Base-by-base conservation (phyloP, 2,113 vertebrate genomes). In the Tamias sibiricus region DNA sequence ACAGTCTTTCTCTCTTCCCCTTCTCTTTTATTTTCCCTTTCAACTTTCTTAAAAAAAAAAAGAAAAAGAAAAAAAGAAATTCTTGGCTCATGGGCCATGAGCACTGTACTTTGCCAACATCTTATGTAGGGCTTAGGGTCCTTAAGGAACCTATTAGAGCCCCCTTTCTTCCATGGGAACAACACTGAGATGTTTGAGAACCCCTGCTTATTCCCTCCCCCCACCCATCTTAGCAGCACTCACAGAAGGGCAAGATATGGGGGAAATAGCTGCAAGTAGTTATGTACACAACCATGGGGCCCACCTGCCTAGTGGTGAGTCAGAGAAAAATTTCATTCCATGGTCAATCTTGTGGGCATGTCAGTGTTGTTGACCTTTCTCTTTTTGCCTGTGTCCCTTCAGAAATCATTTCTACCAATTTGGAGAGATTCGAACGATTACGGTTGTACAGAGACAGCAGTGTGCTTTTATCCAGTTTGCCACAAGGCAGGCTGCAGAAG, bases 371-470 rank as follows among this genome's bases (percentile, higher is more conserved):
- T 90, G 3, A 91, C 54, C 26, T 0, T 0, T 74, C 52, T 80
- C 81, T 68, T 47, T 74, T 20, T 85, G 32, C 42, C 87, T 40
- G 2, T 69, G 17, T 66, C 8, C 8, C 1, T 17, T 1, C 96
- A 99, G 99, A 98, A 99, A 99, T 98, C 99, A 99, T 96, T 99
- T 99, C 96, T 99, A 99, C 98, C 99, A 99, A 98, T 99, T 99
- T 96, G 99, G 99, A 44, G 99, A 99, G 98, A 99, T 99, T 59
- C 99, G 99, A 47, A 99, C 99, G 0, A 99, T 99, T 92, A 99
- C 99, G 0, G 99, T 99, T 1, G 99, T 99, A 19, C 99, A 99
- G 97, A 98, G 99, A 95, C 99, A 99, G 87, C 99, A 99, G 52
- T 99, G 99, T 84, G 99, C 99, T 28, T 99, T 99, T 96, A 99